phyloP scores from a whole-genome alignment of 2,797 vertebrate genomes.

The Characodon lateralis region DNA sequence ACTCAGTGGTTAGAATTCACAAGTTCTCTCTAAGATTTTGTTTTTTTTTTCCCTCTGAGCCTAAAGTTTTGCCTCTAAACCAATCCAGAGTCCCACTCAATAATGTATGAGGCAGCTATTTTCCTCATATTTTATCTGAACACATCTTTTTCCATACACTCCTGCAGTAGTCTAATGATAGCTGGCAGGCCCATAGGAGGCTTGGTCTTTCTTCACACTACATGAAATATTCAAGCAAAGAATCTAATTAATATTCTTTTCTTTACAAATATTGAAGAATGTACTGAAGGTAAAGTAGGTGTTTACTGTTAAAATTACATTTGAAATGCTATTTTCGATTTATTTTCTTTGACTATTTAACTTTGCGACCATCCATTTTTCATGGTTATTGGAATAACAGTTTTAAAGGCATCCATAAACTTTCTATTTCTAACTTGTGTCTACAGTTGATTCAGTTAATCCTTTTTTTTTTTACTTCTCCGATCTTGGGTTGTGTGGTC shows the following conservation, averaged over 20 bases:
- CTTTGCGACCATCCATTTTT: too few species aligned
- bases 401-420: too few species aligned
- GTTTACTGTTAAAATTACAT: neutral
- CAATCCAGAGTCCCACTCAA: conserved; percentile 36
- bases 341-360: neutral
- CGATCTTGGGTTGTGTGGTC: too few species aligned
- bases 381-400: neutral
- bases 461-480: too few species aligned
- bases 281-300: neutral
- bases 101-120: conserved; percentile 47
- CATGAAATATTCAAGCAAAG: conserved; percentile 33
- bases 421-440: too few species aligned
- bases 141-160: conserved; percentile 28
- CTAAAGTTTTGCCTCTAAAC: neutral
- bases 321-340: neutral
- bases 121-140: conserved; percentile 22
- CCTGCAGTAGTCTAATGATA: conserved; percentile 44
- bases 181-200: conserved; percentile 41
- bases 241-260: conserved; percentile 5
- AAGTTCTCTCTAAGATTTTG: conserved; percentile 2
- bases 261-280: neutral
- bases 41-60: conserved; percentile 11
- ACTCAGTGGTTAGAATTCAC: conserved; percentile 4
- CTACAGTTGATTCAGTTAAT: too few species aligned
- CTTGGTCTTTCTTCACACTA: conserved; percentile 37